Percentiles rank a stretch among this genome's conserved stretches.
Evolutionary conservation across 2,888 invertebrate genomes (phyloP).

Genomic region (Omphaloscelis lunosa): DNA sequence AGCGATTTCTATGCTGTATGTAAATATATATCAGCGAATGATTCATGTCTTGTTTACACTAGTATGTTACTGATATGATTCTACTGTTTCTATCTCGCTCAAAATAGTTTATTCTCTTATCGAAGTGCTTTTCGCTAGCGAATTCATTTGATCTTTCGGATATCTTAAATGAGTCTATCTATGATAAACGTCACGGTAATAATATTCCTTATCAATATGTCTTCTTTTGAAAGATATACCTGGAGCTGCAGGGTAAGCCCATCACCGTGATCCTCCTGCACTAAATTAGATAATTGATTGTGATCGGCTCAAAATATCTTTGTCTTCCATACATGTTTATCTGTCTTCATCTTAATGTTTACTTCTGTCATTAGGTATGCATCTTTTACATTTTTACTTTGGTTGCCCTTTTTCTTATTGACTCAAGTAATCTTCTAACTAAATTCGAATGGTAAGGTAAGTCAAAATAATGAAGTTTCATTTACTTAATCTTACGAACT

Average conservation of each 20-base stretch:
- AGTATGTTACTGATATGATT: slow-evolving; percentile 30
- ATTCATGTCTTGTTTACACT: slow-evolving; percentile 38
- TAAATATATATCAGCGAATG: slow-evolving; percentile 34
- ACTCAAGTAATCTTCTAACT: neutral
- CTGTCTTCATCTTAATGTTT: no score
- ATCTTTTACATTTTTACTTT: neutral
- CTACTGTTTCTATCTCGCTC: slow-evolving; percentile 2
- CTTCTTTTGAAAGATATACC: neutral
- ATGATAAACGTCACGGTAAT: neutral
- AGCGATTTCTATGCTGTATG: slow-evolving; percentile 28
- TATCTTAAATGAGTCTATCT: slow-evolving; percentile 11
- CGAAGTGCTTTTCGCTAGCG: no score
- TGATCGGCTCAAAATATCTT: neutral
- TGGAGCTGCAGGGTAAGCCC: no score
- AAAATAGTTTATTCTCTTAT: neutral
- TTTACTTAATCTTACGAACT: neutral
- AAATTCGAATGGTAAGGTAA: neutral
- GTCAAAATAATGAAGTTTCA: neutral
- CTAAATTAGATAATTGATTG: neutral
- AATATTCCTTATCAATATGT: neutral
- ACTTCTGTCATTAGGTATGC: neutral
- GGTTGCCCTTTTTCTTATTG: neutral
- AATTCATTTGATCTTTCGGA: neutral
- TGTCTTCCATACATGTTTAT: neutral
- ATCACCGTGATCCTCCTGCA: no score